A percentile compares a stretch with the other conserved stretches of the same genome.
Evolutionary conservation across 2,113 vertebrate species (phyloP).

Genomic region (Mobula hypostoma): DNA sequence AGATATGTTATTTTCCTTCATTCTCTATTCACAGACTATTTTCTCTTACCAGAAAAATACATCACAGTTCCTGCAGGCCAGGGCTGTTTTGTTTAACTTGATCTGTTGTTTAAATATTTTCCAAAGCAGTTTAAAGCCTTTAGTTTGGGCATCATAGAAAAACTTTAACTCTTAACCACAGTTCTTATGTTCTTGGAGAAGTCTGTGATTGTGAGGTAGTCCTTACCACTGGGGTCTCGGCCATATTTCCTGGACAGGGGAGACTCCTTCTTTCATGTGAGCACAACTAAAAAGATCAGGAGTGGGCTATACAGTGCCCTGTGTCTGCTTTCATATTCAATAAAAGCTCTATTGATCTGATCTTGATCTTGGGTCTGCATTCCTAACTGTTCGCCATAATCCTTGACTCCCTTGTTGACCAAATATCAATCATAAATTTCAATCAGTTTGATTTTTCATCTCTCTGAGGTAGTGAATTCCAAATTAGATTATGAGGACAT

Average conservation of each 20-base stretch:
- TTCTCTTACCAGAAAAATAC: not conserved
- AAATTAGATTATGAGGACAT: too few species aligned
- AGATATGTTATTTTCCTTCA: not conserved
- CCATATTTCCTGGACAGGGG: not conserved
- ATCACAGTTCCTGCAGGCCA: not conserved
- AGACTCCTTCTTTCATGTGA: not conserved
- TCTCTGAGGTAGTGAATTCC: too few species aligned
- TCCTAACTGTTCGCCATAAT: too few species aligned
- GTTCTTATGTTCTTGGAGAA: not conserved
- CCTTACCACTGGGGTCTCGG: not conserved
- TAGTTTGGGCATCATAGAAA: not conserved
- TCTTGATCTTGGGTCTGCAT: too few species aligned
- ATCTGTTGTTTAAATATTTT: not conserved
- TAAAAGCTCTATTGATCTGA: too few species aligned
- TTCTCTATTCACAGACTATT: not conserved
- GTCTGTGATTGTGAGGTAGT: too few species aligned
- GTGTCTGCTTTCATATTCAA: too few species aligned
- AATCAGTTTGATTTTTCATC: too few species aligned
- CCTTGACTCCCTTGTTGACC: too few species aligned
- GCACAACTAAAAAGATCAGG: too few species aligned
- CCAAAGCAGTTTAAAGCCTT: not conserved
- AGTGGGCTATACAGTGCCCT: too few species aligned
- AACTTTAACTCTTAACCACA: not conserved
- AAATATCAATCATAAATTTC: too few species aligned
- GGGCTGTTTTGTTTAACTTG: not conserved